Percentiles rank a stretch among this genome's conserved stretches.
Conservation (phyloP, 1,140 invertebrate species). For the Cydia pomonella region DNA sequence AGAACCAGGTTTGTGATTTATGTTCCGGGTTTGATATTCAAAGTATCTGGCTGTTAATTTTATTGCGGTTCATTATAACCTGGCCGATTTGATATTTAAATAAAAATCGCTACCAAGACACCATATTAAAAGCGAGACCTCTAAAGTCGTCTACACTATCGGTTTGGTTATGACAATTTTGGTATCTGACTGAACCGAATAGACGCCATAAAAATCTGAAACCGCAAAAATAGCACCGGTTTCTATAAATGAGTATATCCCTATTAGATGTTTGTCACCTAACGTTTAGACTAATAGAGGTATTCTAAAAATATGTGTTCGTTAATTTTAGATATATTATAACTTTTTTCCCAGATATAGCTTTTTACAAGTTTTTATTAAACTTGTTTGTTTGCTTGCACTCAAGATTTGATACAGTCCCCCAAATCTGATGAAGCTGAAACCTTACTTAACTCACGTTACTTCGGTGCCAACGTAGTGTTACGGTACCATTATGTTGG, state of each 20-base stretch:
- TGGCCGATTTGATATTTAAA: background rate
- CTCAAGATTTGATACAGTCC: too few relatives aligned
- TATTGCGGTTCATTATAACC: background rate
- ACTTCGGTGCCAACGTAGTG: too few relatives aligned
- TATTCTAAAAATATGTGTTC: too few relatives aligned
- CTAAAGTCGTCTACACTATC: background rate
- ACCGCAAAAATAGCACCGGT: background rate
- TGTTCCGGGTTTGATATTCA: slow-evolving; percentile 5
- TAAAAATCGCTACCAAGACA: background rate
- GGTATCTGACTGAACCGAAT: background rate
- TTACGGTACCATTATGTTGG: too few relatives aligned
- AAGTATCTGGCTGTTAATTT: background rate
- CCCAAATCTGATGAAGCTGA: too few relatives aligned
- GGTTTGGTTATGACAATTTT: background rate
- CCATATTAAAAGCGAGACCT: background rate
- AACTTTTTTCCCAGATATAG: too few relatives aligned
- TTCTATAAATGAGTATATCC: background rate
- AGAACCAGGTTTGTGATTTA: slow-evolving; percentile 49
- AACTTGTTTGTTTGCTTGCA: too few relatives aligned
- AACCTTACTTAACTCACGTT: too few relatives aligned
- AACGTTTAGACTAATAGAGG: too few relatives aligned
- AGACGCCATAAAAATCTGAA: background rate
- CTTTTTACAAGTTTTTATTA: too few relatives aligned
- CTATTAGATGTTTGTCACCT: background rate
- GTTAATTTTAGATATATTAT: too few relatives aligned